Percentiles rank a stretch among this genome's conserved stretches.
Evolutionary conservation across 2,113 vertebrate species (phyloP).

Genomic region (Lontra canadensis): DNA sequence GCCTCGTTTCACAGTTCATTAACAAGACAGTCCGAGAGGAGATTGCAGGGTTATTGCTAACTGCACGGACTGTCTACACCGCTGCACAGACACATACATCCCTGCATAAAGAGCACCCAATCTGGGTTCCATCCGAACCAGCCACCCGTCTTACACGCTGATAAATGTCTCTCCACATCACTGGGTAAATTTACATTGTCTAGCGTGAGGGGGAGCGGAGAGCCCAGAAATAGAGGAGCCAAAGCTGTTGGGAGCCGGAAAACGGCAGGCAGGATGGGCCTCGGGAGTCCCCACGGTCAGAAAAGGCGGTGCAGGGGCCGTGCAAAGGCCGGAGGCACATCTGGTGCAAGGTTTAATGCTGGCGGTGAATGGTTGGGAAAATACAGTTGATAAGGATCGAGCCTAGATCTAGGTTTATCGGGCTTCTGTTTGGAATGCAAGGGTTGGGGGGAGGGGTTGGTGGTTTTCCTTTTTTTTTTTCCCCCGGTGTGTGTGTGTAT

Average conservation of each 20-base stretch:
- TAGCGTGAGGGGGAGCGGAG: background rate
- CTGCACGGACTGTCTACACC: background rate
- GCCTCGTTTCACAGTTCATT: conserved; percentile 61
- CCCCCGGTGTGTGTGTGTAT: background rate
- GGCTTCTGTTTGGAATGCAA: background rate
- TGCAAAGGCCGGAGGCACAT: background rate
- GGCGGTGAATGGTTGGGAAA: background rate
- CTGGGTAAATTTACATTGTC: conserved; percentile 3
- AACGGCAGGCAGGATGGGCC: background rate
- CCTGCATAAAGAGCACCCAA: background rate
- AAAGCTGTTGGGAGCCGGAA: background rate
- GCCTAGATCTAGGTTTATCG: background rate
- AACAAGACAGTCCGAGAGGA: conserved; percentile 32
- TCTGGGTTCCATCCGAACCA: background rate
- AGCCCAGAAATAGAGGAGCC: background rate
- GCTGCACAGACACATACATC: background rate
- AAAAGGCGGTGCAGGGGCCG: background rate
- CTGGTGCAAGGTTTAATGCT: background rate
- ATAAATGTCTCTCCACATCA: conserved; percentile 34
- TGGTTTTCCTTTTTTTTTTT: background rate
- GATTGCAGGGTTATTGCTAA: conserved; percentile 7
- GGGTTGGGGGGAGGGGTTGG: background rate
- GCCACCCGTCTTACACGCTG: background rate
- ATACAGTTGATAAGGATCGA: conserved; percentile 26
- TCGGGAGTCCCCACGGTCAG: accelerated